Percentiles rank a stretch among this genome's conserved stretches.
phyloP scores from a whole-genome alignment of 2,888 invertebrate species.

The Nysson spinosus region DNA sequence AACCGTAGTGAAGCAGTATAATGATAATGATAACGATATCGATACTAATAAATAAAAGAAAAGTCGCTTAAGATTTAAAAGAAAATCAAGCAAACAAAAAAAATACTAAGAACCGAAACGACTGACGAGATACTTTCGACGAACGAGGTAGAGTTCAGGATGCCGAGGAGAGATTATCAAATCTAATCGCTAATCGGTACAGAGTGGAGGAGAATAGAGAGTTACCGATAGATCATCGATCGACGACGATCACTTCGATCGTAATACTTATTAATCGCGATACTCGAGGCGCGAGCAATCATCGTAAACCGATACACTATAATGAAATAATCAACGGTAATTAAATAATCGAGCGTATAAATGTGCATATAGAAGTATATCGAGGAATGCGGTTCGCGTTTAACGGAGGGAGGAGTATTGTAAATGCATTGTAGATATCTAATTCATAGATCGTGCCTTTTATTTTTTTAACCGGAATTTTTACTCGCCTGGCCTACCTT shows the following conservation, averaged over 20 bases:
- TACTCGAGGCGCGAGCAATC: no score
- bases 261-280: not conserved
- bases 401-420: no score
- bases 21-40: slow-evolving; percentile 46
- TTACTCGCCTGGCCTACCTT: slow-evolving; percentile 7
- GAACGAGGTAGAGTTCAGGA: slow-evolving; percentile 49
- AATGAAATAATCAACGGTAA: not conserved
- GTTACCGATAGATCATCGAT: slow-evolving; percentile 12
- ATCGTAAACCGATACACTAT: no score
- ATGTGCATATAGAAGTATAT: not conserved
- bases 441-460: not conserved
- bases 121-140: slow-evolving; percentile 50
- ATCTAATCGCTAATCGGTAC: not conserved
- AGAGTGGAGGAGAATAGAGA: not conserved
- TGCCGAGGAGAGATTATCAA: slow-evolving; percentile 33
- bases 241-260: slow-evolving; percentile 16
- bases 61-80: slow-evolving; percentile 17
- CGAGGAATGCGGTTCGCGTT: not conserved
- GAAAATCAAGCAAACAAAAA: slow-evolving; percentile 20
- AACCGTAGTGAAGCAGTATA: slow-evolving; percentile 60
- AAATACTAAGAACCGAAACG: slow-evolving; percentile 30
- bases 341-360: not conserved
- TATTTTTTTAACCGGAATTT: slow-evolving; percentile 5
- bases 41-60: slow-evolving; percentile 43
- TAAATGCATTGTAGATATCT: slow-evolving; percentile 4